phyloP scores from a whole-genome alignment of 2,888 invertebrate genomes.

The Bombylius major region DNA sequence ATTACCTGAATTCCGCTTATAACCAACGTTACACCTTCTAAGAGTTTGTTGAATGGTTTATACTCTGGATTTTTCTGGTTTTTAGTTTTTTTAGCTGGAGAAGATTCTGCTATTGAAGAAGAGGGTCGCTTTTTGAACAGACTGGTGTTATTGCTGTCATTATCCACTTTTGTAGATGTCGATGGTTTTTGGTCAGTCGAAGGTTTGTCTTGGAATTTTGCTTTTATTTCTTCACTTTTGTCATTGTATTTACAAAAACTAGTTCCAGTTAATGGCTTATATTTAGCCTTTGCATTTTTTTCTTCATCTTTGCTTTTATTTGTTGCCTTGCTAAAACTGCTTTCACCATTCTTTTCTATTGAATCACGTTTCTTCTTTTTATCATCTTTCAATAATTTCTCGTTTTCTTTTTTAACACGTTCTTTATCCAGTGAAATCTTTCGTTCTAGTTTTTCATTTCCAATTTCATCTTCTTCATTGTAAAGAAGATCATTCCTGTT shows the following conservation, averaged over 20 bases:
- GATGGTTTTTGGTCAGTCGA: slow-evolving; percentile 16
- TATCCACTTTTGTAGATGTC: slow-evolving; percentile 5
- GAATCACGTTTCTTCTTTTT: slow-evolving; percentile 4
- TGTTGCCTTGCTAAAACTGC: background rate
- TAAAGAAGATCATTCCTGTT: slow-evolving; percentile 39
- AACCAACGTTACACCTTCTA: slow-evolving; percentile 59
- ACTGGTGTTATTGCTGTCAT: too few relatives aligned
- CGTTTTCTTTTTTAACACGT: slow-evolving; percentile 19
- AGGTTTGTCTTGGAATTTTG: too few relatives aligned
- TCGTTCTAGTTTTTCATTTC: slow-evolving; percentile 38
- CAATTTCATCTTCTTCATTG: slow-evolving; percentile 36
- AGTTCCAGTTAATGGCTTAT: background rate
- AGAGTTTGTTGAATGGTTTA: slow-evolving; percentile 45
- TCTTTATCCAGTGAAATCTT: slow-evolving; percentile 24
- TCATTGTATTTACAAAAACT: too few relatives aligned
- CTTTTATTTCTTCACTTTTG: too few relatives aligned
- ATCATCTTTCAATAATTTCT: slow-evolving; percentile 11
- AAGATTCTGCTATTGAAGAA: background rate
- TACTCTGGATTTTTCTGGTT: slow-evolving; percentile 19
- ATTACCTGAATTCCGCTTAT: slow-evolving; percentile 61
- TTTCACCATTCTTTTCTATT: background rate
- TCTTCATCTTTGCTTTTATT: background rate
- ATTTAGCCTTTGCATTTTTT: background rate
- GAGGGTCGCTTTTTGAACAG: slow-evolving; percentile 1
- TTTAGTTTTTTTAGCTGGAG: slow-evolving; percentile 23